Evolutionary conservation across 2,888 invertebrate species (phyloP), one percentile per base, ranked within the genome.

Genomic region (Gandaritis pyraliata): DNA sequence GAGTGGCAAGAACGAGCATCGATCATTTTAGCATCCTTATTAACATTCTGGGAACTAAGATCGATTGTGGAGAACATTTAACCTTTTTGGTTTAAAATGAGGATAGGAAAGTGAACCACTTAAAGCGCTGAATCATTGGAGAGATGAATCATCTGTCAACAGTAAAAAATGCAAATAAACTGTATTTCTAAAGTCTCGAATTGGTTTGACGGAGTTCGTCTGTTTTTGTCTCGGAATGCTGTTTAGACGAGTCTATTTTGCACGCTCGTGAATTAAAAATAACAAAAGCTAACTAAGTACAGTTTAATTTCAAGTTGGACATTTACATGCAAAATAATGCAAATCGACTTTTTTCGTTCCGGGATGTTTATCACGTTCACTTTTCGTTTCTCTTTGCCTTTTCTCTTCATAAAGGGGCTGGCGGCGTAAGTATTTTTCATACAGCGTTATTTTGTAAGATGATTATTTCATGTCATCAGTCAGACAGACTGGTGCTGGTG

Each of bases 1-100:
- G 74, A 74, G 73, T 72, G 71, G 52, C 65, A 58, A 61, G 63
- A 68, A 64, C 66, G 62, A 59, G 61, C 64, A 65, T 70, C 65
- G 72, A 76, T 74, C 62, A 74, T 64, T 75, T 8, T 72, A 69
- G 66, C 78, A 79, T 80, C 77, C 81, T 76, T 78, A 77, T 79
- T 76, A 76, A 73, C 72, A 66, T 80, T 79, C 77, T 66, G 57
- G 70, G 77, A 76, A 75, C 56, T 41, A 52, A 48, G 39, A 18
- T 16, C 10, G 50, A 49, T 57, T 61, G 58, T 51, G 29, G 38
- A 18, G 41, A 49, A 58, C 55, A 61, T 68, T 68, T 43, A 53
- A 15, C 58, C 62, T 66, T 71, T 69, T 69, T 58, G 15, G 45
- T 52, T 58, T 47, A 2, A 5, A 46, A 49, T 41, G 48, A 48